These are phyloP conservation scores for Folsomia manolachei DNA, from an alignment of 2,888 invertebrate species.

Conservation along the genomic window DNA sequence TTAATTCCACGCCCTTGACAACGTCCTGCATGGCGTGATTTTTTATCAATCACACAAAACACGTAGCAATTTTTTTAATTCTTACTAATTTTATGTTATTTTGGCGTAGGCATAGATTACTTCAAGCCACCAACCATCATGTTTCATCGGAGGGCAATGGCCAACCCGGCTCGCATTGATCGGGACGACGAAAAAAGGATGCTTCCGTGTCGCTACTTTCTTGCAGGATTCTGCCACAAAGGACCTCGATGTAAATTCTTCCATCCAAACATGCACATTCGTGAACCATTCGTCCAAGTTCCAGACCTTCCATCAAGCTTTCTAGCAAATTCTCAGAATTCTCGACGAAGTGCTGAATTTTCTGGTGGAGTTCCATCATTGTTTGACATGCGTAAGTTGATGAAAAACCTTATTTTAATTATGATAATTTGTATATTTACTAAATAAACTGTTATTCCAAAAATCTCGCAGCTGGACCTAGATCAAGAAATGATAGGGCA, in stretches of 20 bases:
- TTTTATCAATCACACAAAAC: too few species aligned
- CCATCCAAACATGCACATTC: conserved; percentile 38
- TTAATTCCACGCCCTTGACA: too few species aligned
- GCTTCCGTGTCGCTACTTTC: conserved; percentile 49
- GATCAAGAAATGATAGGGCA: background rate
- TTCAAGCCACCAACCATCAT: too few species aligned
- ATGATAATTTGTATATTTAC: too few species aligned
- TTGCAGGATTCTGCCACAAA: conserved; percentile 44
- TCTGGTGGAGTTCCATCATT: conserved; percentile 23
- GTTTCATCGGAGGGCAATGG: background rate
- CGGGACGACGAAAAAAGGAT: conserved; percentile 49
- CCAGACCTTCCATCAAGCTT: conserved; percentile 31
- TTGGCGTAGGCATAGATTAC: too few species aligned
- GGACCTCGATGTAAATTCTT: conserved; percentile 48
- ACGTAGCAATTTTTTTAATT: too few species aligned
- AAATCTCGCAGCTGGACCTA: background rate
- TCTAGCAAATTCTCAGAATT: background rate
- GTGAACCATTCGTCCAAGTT: conserved; percentile 27
- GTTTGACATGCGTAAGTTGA: conserved; percentile 25
- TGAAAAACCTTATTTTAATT: too few species aligned
- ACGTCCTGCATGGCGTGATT: too few species aligned
- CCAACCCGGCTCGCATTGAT: conserved; percentile 38
- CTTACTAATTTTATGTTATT: too few species aligned
- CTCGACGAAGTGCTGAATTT: conserved; percentile 7
- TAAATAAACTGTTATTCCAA: background rate